Conservation (phyloP, 2,797 vertebrate genomes). For the Lindbergichthys nudifrons region DNA sequence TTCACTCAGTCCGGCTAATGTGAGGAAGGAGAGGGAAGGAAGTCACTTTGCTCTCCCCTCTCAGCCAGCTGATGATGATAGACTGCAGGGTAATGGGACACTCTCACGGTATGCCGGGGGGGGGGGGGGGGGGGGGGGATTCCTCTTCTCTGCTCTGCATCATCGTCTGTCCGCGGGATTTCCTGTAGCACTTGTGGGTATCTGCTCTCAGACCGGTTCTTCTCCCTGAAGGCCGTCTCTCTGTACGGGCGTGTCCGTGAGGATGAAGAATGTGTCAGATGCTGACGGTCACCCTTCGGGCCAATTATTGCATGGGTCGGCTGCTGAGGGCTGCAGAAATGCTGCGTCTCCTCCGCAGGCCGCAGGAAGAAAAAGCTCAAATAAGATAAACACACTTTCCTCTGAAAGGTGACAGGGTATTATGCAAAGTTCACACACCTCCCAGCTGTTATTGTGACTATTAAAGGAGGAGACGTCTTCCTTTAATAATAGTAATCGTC, state of each 20-base stretch:
- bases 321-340: constrained; percentile 61
- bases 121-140: constrained; percentile 41
- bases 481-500: constrained; percentile 27
- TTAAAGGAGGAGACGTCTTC: constrained; percentile 5
- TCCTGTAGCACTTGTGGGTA: constrained; percentile 24
- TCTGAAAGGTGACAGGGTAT: constrained; percentile 15
- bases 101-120: not conserved
- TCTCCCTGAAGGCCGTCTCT: constrained; percentile 13
- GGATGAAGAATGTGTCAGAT: constrained; percentile 44
- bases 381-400: constrained; percentile 37
- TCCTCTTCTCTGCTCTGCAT: constrained; percentile 48
- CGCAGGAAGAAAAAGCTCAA: constrained; percentile 22
- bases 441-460: constrained; percentile 36
- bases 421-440: constrained; percentile 20
- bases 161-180: constrained; percentile 31
- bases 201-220: constrained; percentile 12
- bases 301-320: constrained; percentile 49
- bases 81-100: constrained; percentile 59
- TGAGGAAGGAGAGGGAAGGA: constrained; percentile 17
- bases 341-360: constrained; percentile 30
- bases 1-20: constrained; percentile 13
- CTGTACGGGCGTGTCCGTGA: constrained; percentile 30
- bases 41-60: constrained; percentile 31
- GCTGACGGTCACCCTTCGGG: constrained; percentile 46
- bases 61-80: constrained; percentile 57